phyloP scores from a whole-genome alignment of 2,113 vertebrate species.

The Capreolus pygargus region DNA sequence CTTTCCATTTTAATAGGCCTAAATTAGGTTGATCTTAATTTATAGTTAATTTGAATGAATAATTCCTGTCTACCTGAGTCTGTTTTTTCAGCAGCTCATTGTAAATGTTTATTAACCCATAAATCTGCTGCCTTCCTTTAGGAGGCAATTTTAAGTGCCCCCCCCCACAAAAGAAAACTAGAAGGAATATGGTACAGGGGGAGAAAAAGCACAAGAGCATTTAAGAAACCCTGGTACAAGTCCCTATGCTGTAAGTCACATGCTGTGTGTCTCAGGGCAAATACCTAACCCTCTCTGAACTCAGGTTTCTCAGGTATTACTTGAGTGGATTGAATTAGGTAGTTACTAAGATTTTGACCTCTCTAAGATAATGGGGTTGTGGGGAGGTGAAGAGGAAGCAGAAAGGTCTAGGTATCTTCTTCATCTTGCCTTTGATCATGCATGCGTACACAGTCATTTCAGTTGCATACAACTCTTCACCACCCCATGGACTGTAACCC shows the following conservation, averaged over 20 bases:
- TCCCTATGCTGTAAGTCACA: background rate
- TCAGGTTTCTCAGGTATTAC: background rate
- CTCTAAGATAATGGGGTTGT: background rate
- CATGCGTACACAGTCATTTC: background rate
- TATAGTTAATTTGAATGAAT: constrained; percentile 87
- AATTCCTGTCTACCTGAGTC: constrained; percentile 86
- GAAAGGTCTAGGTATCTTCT: background rate
- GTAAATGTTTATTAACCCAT: constrained; percentile 85
- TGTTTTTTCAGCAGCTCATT: constrained; percentile 78
- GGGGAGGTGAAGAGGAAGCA: background rate
- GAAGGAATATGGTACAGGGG: background rate
- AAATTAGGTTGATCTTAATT: constrained; percentile 89
- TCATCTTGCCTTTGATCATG: background rate
- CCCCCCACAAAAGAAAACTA: background rate
- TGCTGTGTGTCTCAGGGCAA: background rate
- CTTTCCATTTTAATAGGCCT: constrained; percentile 87
- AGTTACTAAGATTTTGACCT: background rate
- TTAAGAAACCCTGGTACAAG: background rate
- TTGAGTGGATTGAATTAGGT: background rate
- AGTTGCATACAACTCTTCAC: background rate
- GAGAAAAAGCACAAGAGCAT: background rate
- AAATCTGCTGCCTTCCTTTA: constrained; percentile 74
- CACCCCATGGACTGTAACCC: background rate
- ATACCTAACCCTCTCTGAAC: constrained; percentile 6
- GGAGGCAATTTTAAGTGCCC: constrained; percentile 38